Conservation (phyloP, 64 coral and sea anemone species). For the Dendronephthya gigantea region DNA sequence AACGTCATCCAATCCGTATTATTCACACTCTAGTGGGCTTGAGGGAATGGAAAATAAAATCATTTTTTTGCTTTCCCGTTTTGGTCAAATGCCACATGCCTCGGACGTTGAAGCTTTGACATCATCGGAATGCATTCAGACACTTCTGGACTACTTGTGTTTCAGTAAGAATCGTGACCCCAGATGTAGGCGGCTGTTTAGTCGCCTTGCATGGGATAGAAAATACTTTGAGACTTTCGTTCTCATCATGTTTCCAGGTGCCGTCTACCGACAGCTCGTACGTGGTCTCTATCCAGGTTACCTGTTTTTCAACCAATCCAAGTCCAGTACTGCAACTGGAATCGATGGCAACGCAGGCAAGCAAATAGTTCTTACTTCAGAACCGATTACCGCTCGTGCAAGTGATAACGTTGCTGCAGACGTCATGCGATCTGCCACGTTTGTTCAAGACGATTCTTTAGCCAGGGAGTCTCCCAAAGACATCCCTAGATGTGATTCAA, state of each 20-base stretch:
- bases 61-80: slow-evolving; percentile 54
- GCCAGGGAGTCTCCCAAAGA: not conserved
- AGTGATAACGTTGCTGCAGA: not conserved
- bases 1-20: not conserved
- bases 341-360: too few relatives aligned
- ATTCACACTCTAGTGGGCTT: not conserved
- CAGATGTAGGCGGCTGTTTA: not conserved
- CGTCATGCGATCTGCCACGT: not conserved
- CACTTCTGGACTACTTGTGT: slow-evolving; percentile 52
- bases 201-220: not conserved
- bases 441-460: not conserved
- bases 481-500: not conserved
- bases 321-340: not conserved
- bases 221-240: not conserved
- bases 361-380: not conserved
- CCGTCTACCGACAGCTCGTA: not conserved
- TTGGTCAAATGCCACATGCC: slow-evolving; percentile 65
- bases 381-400: not conserved
- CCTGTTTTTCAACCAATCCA: not conserved
- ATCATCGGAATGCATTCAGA: slow-evolving; percentile 51
- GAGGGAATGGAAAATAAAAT: slow-evolving; percentile 20
- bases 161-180: not conserved
- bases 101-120: slow-evolving; percentile 27
- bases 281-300: not conserved
- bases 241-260: not conserved